Conservation (phyloP, 2,888 invertebrate species). For the Hirtodrosophila alboralis region DNA sequence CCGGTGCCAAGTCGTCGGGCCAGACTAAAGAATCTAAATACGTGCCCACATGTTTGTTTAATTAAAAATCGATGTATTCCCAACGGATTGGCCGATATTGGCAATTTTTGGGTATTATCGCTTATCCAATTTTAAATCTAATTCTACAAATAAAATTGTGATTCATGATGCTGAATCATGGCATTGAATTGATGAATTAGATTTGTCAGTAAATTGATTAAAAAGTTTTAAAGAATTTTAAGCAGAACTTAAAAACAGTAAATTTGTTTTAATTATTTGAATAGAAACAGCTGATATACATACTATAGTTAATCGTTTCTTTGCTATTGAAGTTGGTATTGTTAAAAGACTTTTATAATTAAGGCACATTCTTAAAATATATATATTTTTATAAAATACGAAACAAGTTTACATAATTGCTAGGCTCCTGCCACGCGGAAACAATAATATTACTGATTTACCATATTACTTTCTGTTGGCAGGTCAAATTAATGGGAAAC, state of each 20-base stretch:
- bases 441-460: slow-evolving; percentile 1
- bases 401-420: background rate
- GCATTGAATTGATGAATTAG: background rate
- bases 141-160: slow-evolving; percentile 36
- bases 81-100: slow-evolving; percentile 32
- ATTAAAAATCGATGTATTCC: slow-evolving; percentile 54
- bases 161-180: slow-evolving; percentile 34
- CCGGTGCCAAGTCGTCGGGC: slow-evolving; percentile 23
- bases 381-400: too few species aligned
- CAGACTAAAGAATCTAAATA: slow-evolving; percentile 25
- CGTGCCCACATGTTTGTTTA: slow-evolving; percentile 49
- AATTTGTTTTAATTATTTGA: too few species aligned
- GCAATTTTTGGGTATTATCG: slow-evolving; percentile 28
- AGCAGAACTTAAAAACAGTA: too few species aligned
- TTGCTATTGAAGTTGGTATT: too few species aligned
- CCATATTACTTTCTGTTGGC: background rate
- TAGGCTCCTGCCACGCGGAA: slow-evolving; percentile 19
- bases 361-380: too few species aligned
- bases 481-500: slow-evolving; percentile 17
- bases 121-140: slow-evolving; percentile 38
- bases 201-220: background rate
- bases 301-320: too few species aligned
- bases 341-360: too few species aligned
- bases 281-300: too few species aligned
- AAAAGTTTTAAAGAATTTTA: too few species aligned